These are phyloP conservation scores for Taenioides sp. DNA, from an alignment of 2,797 vertebrate species.

Conservation along the genomic window DNA sequence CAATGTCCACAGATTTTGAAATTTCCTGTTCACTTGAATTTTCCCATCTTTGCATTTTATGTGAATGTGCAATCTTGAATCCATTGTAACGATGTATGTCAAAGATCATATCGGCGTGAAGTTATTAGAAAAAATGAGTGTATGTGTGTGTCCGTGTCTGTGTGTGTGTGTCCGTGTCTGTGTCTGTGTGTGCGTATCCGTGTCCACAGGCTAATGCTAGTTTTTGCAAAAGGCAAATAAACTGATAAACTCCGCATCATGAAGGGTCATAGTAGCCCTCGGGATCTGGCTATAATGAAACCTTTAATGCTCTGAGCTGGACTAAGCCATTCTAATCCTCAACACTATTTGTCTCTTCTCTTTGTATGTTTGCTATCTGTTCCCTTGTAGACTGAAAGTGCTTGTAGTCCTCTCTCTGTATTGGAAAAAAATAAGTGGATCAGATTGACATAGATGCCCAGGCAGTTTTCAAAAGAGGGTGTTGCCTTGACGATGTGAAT, in stretches of 20 bases:
- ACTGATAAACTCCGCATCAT: not conserved
- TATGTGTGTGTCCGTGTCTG: not conserved
- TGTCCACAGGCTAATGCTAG: not conserved
- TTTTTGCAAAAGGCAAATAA: constrained; percentile 1
- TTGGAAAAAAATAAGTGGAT: constrained; percentile 8
- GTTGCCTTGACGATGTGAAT: constrained; percentile 11
- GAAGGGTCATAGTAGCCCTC: not conserved
- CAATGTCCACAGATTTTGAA: too few species aligned
- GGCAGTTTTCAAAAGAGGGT: not conserved
- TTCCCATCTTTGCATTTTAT: constrained; percentile 16
- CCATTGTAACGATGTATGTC: not conserved
- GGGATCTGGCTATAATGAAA: constrained; percentile 1
- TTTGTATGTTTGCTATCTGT: not conserved
- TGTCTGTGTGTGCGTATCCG: not conserved
- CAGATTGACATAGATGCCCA: not conserved
- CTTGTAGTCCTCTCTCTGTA: not conserved
- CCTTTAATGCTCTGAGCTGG: not conserved
- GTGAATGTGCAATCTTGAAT: constrained; percentile 15
- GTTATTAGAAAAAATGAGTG: constrained; percentile 3
- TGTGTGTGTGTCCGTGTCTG: not conserved
- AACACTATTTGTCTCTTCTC: not conserved
- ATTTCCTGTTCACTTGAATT: constrained; percentile 10
- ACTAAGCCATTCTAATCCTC: constrained; percentile 1
- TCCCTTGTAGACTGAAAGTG: not conserved
- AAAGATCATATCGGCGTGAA: not conserved